These are phyloP conservation scores for Silurus meridionalis DNA, from an alignment of 2,113 vertebrate species.

Conservation along the genomic window DNA sequence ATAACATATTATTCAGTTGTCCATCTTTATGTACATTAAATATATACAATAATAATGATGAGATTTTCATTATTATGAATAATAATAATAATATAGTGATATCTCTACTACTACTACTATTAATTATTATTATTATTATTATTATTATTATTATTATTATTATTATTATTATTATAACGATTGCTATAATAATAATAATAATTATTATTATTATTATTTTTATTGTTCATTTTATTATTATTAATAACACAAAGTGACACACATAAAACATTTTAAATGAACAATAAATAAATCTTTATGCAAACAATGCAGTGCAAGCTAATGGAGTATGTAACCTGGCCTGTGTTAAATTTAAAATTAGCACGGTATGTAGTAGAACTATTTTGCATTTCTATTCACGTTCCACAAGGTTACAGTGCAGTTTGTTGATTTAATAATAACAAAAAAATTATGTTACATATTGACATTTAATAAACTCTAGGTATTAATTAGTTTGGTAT, in stretches of 20 bases:
- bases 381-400: neutral
- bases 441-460: neutral
- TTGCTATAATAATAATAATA: neutral
- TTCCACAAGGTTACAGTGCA: neutral
- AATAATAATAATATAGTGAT: neutral
- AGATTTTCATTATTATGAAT: neutral
- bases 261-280: neutral
- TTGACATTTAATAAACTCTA: neutral
- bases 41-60: neutral
- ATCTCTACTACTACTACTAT: neutral
- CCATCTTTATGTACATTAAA: neutral
- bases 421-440: neutral
- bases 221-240: neutral
- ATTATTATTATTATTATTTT: neutral
- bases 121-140: neutral
- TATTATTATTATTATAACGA: conserved; percentile 2
- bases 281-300: neutral
- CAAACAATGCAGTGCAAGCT: neutral
- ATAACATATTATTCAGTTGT: neutral
- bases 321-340: neutral
- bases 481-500: neutral
- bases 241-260: neutral
- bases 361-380: neutral
- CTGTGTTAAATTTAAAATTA: neutral
- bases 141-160: conserved; percentile 3